Evolutionary conservation across 2,888 invertebrate genomes (phyloP), one percentile per base, ranked within the genome.

Genomic region (Scaptomyza tumidula): DNA sequence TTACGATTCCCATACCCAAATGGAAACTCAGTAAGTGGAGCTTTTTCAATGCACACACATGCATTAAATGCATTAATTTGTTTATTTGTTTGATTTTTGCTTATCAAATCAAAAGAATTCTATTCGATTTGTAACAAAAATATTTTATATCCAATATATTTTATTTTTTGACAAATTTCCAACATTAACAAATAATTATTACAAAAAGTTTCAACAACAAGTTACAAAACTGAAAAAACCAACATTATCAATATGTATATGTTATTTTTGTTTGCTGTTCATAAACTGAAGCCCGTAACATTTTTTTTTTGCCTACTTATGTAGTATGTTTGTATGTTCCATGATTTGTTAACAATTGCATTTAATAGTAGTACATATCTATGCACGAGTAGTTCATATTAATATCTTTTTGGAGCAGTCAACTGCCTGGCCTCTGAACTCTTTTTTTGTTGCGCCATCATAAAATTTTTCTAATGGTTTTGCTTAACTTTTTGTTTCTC

Each of bases 41-140:
- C 10, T 27, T 41, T 53, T 58, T 58, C n/a, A 65, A 44, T 61
- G 46, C 43, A 19, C 27, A 60, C 10, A 50, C 16, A 60, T 48
- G 74, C 77, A 71, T 80, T 62, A 48, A 70, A 80, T 66, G 67
- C 62, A 59, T 57, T 60, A 39, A 35, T 52, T 41, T 49, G 45
- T 71, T 86, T 86, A 78, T 75, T 77, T 63, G 24, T 57, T 55
- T 65, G 52, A 56, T 35, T 68, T 78, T 71, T 70, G 16, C 45
- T 44, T 54, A 59, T 75, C 56, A 74, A 85, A 66, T 78, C 33
- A 74, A 86, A 86, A 82, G 59, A 27, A 69, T 75, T 79, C 71
- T 65, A 73, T 71, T 80, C 71, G 69, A 69, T 83, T 86, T 78
- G 52, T 85, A 78, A 85, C 67, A 79, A 83, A 85, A 88, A 82